Conservation (phyloP, 2,113 vertebrate genomes). For the Callorhinus ursinus region DNA sequence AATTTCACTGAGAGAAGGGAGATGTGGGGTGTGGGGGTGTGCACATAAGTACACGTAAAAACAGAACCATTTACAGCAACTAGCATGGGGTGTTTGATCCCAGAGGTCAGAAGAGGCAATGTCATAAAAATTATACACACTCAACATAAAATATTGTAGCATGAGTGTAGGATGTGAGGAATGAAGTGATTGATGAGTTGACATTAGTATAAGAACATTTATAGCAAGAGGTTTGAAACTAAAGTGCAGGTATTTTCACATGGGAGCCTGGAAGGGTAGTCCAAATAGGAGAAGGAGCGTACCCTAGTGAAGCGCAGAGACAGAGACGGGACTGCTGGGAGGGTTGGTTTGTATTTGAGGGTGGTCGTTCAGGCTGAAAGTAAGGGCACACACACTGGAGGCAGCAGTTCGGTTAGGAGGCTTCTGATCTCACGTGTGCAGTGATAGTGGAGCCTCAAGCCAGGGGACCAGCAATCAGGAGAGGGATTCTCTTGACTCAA, state of each 20-base stretch:
- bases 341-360: background rate
- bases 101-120: background rate
- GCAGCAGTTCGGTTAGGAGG: background rate
- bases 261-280: background rate
- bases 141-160: background rate
- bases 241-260: background rate
- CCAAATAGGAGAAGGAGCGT: rapidly evolving
- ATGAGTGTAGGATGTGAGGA: background rate
- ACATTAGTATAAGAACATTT: background rate
- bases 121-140: background rate
- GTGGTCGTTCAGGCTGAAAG: background rate
- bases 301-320: background rate
- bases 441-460: background rate
- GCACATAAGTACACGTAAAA: background rate
- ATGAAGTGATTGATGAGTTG: background rate
- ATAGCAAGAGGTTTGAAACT: background rate
- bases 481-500: background rate
- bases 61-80: background rate
- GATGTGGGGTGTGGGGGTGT: rapidly evolving
- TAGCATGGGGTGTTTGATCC: background rate
- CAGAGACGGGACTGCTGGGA: background rate
- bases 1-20: background rate
- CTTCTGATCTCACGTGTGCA: background rate
- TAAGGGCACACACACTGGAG: background rate
- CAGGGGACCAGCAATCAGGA: background rate